Conservation (phyloP, 2,888 invertebrate genomes). For the Callosobruchus maculatus region DNA sequence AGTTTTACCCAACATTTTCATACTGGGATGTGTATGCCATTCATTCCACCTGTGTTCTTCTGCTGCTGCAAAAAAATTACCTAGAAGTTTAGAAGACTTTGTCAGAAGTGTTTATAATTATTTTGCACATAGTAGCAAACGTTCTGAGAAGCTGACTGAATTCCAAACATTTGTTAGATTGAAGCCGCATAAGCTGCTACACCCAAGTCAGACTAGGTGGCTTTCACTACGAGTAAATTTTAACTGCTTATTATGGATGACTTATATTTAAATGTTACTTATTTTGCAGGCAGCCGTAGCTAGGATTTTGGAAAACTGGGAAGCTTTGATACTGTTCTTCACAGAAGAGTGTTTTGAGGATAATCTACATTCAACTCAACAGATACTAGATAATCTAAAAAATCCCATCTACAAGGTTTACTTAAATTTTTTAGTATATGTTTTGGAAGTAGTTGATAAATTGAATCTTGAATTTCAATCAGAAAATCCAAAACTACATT, state of each 20-base stretch:
- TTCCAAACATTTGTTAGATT: slow-evolving; percentile 10
- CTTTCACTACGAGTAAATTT: slow-evolving; percentile 9
- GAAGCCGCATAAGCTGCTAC: slow-evolving; percentile 11
- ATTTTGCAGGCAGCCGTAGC: slow-evolving; percentile 11
- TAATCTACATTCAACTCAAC: slow-evolving; percentile 4
- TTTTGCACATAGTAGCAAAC: slow-evolving; percentile 10
- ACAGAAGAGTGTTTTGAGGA: slow-evolving; percentile 3
- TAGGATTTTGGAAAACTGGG: slow-evolving; percentile 8
- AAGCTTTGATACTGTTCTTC: slow-evolving; percentile 6
- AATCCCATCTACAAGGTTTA: slow-evolving; percentile 9
- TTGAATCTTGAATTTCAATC: slow-evolving; percentile 10
- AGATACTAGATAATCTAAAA: slow-evolving; percentile 4
- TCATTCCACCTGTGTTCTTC: slow-evolving; percentile 14
- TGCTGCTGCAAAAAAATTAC: slow-evolving; percentile 11
- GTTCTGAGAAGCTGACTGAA: slow-evolving; percentile 5
- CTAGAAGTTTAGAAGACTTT: slow-evolving; percentile 14
- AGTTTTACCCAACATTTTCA: slow-evolving; percentile 4
- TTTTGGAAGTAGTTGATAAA: slow-evolving; percentile 6
- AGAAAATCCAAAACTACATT: slow-evolving; percentile 8
- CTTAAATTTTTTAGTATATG: slow-evolving; percentile 9
- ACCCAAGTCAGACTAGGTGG: slow-evolving; percentile 13
- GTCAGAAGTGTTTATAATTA: slow-evolving; percentile 10
- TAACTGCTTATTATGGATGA: not conserved
- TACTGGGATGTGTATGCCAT: slow-evolving; percentile 15
- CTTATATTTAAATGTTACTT: not conserved